Evolutionary conservation across 2,797 vertebrate genomes (phyloP).

Genomic region (Melanotaenia pygmaea): DNA sequence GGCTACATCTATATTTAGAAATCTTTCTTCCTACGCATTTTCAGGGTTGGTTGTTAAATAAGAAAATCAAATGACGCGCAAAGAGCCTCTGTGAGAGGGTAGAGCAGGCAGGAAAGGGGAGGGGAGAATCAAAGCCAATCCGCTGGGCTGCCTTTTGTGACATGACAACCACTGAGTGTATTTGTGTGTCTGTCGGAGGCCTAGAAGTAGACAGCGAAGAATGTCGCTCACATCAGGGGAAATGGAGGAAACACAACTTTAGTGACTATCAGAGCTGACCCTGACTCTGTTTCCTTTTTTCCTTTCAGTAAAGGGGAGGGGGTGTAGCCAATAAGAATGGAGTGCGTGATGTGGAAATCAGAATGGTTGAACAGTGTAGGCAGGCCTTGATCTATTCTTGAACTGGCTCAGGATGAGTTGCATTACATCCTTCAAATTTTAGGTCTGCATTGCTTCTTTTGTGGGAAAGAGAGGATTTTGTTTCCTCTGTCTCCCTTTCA

Average conservation of each 20-base stretch:
- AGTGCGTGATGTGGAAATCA: slow-evolving; percentile 51
- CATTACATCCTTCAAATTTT: slow-evolving; percentile 70
- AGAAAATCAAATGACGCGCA: slow-evolving; percentile 87
- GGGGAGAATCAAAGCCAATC: slow-evolving; percentile 78
- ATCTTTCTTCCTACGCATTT: slow-evolving; percentile 87
- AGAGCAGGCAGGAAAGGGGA: slow-evolving; percentile 70
- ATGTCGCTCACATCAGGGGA: slow-evolving; percentile 49
- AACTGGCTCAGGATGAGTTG: slow-evolving; percentile 64
- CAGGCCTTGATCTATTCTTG: slow-evolving; percentile 66
- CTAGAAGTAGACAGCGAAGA: slow-evolving; percentile 64
- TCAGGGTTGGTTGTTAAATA: slow-evolving; percentile 89
- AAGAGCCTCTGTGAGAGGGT: slow-evolving; percentile 71
- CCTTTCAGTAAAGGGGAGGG: slow-evolving; percentile 7
- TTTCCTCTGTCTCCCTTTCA: slow-evolving; percentile 13
- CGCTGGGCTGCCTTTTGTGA: slow-evolving; percentile 67
- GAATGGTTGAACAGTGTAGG: slow-evolving; percentile 48
- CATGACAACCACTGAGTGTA: slow-evolving; percentile 64
- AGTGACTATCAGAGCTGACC: slow-evolving; percentile 60
- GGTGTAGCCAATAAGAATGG: slow-evolving; percentile 37
- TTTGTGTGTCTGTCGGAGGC: slow-evolving; percentile 37
- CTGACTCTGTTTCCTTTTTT: slow-evolving; percentile 29
- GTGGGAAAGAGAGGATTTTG: background rate
- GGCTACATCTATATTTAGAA: slow-evolving; percentile 87
- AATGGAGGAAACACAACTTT: slow-evolving; percentile 66
- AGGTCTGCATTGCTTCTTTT: slow-evolving; percentile 51